Evolutionary conservation across 2,888 invertebrate genomes (phyloP), one percentile per base, ranked within the genome.

Genomic region (Anoncus sp.): DNA sequence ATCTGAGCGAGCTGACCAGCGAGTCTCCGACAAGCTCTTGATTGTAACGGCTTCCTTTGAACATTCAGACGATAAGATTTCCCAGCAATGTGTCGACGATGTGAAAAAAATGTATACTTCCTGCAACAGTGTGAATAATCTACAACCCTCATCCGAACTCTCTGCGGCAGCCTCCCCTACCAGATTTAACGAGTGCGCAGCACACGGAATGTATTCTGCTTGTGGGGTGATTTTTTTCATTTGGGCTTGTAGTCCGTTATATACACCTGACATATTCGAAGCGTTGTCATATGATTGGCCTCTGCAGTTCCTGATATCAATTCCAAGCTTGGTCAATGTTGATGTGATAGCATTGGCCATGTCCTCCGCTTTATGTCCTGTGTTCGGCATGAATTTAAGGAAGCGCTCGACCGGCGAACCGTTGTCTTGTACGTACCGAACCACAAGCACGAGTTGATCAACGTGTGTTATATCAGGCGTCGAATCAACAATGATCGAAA

Each of bases 281-380:
- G 84, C 84, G 79, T 84, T 85, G 57, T 84, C 84, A 73, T 82
- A 84, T 43, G 77, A 78, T 73, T 83, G 82, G 10, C 84, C 83
- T 18, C 82, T 45, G 65, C 80, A 83, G 51, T 84, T 60, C 18
- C 20, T 72, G 27, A 85, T 82, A 49, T 83, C 81, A 22, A 82
- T 47, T 31, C 53, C 59, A 57, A 43, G 65, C 22, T 76, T 47
- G 12, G 65, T 51, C 38, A 85, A 59, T 51, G 55, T 62, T 55
- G 76, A 16, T 62, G 70, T 27, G 43, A 84, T 65, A 27, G 70
- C 76, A 40, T 74, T 35, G 31, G 57, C 70, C 60, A 82, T 72
- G 35, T 82, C 59, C 22, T 67, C 59, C 9, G 79, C 81, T 75
- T 77, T 81, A 57, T 85, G 84, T 9, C 84, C 82, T 20, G 53